These are phyloP conservation scores for Haliclystus octoradiatus DNA, from an alignment of 30 jellyfish, hydroid and myxozoan species.

Conservation along the genomic window DNA sequence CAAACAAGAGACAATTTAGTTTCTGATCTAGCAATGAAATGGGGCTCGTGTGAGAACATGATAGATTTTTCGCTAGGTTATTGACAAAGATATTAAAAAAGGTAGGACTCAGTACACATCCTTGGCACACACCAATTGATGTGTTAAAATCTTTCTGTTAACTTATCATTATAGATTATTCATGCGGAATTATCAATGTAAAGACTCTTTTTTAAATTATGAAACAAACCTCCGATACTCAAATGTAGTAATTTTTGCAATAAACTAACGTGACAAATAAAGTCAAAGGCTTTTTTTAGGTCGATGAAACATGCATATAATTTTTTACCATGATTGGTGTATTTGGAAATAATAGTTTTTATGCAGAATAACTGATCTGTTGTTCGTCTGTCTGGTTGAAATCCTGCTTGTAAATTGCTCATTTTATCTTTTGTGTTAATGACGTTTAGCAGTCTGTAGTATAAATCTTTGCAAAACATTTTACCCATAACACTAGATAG, in stretches of 20 bases:
- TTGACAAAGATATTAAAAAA: background rate
- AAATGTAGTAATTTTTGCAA: background rate
- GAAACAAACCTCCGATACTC: background rate
- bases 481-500: no score
- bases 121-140: background rate
- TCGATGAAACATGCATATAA: no score
- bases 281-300: no score
- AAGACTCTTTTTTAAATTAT: background rate
- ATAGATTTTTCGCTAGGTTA: background rate
- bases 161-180: background rate
- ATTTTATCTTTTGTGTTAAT: no score
- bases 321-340: no score
- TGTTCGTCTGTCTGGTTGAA: no score
- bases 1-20: background rate
- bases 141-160: background rate
- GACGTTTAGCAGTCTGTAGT: no score
- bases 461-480: no score
- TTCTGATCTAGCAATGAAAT: background rate
- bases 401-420: no score
- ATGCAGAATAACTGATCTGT: no score
- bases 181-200: background rate
- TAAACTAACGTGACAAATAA: no score
- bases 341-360: no score
- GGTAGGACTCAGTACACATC: background rate
- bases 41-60: background rate